Evolutionary conservation across 37 sponge, comb jelly and placozoan species (phyloP).

Genomic region (Aphrocallistes beatrix): DNA sequence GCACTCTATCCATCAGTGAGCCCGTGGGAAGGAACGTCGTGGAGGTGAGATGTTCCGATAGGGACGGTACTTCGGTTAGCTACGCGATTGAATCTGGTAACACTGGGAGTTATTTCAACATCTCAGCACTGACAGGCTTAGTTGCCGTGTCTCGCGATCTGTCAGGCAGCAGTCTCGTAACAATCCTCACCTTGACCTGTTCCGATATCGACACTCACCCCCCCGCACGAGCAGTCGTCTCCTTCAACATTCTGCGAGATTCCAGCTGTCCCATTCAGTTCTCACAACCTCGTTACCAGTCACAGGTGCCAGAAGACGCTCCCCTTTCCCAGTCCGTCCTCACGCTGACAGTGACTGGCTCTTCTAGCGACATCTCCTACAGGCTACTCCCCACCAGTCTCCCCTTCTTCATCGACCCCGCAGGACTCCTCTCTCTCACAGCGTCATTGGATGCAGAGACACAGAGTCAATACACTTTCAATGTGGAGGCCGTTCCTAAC

Average conservation of each 20-base stretch:
- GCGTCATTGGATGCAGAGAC: neutral
- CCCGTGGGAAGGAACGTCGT: neutral
- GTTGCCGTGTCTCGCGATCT: neutral
- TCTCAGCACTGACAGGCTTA: neutral
- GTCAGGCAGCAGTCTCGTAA: neutral
- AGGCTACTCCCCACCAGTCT: neutral
- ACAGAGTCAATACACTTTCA: neutral
- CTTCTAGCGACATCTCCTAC: neutral
- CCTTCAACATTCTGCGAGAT: neutral
- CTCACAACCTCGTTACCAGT: neutral
- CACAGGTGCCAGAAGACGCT: neutral
- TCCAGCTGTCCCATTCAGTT: neutral
- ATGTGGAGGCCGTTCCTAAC: neutral
- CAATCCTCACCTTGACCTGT: neutral
- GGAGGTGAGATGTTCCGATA: neutral
- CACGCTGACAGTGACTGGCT: neutral
- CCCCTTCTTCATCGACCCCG: neutral
- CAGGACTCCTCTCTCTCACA: neutral
- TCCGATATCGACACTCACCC: neutral
- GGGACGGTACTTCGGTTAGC: neutral
- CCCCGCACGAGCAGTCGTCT: neutral
- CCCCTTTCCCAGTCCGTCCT: neutral
- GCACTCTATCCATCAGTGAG: neutral
- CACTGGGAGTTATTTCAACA: neutral
- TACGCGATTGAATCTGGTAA: neutral